Evolutionary conservation across 2,888 invertebrate genomes (phyloP).

Genomic region (Ephialtes manifestator): DNA sequence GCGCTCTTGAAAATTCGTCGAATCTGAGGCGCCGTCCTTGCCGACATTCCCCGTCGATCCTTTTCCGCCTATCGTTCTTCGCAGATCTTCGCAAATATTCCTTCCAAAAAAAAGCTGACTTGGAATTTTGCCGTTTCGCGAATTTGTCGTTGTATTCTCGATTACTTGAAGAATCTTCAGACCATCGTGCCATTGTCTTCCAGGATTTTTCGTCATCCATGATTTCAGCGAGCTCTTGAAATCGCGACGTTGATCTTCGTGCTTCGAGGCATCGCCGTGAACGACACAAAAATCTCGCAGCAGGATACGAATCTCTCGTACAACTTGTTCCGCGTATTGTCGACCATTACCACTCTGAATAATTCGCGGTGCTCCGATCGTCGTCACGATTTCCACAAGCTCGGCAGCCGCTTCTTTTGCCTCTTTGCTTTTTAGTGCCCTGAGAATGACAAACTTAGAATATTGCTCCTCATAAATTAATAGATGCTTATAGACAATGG

Average conservation of each 20-base stretch:
- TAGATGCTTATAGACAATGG: constrained; percentile 71
- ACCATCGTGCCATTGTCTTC: constrained; percentile 75
- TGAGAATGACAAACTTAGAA: constrained; percentile 78
- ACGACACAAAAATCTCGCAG: constrained; percentile 76
- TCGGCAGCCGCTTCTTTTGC: constrained; percentile 75
- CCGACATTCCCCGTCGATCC: constrained; percentile 60
- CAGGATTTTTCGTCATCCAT: constrained; percentile 77
- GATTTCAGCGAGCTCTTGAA: constrained; percentile 73
- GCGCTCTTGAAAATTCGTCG: background rate
- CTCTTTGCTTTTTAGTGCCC: constrained; percentile 72
- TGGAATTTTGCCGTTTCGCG: constrained; percentile 74
- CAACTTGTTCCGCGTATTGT: constrained; percentile 76
- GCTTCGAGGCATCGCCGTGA: constrained; percentile 72
- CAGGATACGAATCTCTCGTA: constrained; percentile 73
- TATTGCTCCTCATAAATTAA: constrained; percentile 78
- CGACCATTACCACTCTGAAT: constrained; percentile 79
- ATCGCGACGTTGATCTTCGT: constrained; percentile 68
- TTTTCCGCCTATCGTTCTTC: constrained; percentile 48
- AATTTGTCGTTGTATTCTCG: constrained; percentile 75
- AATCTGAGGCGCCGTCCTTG: constrained; percentile 72
- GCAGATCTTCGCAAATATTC: constrained; percentile 72
- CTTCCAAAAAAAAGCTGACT: constrained; percentile 76
- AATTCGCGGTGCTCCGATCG: constrained; percentile 79
- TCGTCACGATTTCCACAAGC: constrained; percentile 77
- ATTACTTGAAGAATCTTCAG: constrained; percentile 77